Base-by-base conservation (phyloP, 2,797 vertebrate species). In the Tapera naevia region DNA sequence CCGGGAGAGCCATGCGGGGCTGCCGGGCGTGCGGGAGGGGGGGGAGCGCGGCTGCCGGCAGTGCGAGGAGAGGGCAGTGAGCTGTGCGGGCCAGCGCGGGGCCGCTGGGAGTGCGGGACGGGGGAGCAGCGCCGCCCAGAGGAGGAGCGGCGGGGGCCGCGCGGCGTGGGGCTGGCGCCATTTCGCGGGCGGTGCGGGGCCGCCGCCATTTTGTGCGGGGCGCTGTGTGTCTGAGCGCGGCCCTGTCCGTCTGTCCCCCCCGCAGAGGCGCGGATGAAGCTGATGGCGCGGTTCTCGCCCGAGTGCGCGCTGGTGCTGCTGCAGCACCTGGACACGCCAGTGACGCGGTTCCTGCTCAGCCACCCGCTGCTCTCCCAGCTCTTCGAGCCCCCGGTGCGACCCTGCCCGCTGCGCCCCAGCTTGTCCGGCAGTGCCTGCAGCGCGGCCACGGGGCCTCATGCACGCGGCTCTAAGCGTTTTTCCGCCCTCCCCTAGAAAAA, bases 311-410 rank as follows among this genome's bases (percentile, higher is more conserved):
- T 98, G 27, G 60, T 99, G 91, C 95, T 99, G 18, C 97, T 99
- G 75, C 98, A 99, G 83, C 98, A 97, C 23, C 97, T 99, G 96
- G 98, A 99, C 94, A 98, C 98, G 2, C 92, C 98, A 3, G 93
- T 98, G n/a, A 98, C 98, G 0, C 98, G 97, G 45, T 99, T 99
- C 91, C 96, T 99, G 56, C 96, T 96, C 8, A 99, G 98, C 97
- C 98, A 99, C 65, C 46, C 98, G 0, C 97, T 97, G 3, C 95
- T 98, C 61, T 94, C 97, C 4, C 97, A 97, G 43, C 32, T 99
- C 74, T 99, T 99, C 66, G 95, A 93, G 71, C 97, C 98, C 9
- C 97, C 97, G 50, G 96, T 98, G 96, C 98, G 98, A 3, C 21
- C 7, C n/a, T n/a, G n/a, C n/a, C n/a, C n/a, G n/a, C n/a, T n/a